Base-by-base conservation (phyloP, 2,113 vertebrate species). In the Sylvicapra grimmia region DNA sequence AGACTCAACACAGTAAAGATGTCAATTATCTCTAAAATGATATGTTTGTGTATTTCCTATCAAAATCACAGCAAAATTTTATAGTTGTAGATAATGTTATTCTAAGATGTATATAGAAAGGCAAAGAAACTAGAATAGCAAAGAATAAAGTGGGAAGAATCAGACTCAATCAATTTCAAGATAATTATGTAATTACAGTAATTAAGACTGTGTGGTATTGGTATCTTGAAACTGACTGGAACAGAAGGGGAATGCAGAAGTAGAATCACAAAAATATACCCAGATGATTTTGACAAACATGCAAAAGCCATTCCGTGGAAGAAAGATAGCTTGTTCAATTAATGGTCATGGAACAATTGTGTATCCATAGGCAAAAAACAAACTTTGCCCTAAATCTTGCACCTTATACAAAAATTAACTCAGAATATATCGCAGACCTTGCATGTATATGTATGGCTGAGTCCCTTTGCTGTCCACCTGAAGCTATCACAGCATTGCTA, bases 61-160 rank as follows among this genome's bases (percentile, higher is more conserved):
- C 54, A 56, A 94, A 95, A 83, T 94, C 21, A 40, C 68, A 89
- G 77, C 4, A 96, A 90, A 77, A 85, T 53, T 91, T 93, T 85
- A 58, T 80, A 80, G 8, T 68, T 88, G 7, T 87, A 56, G 19
- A 87, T 19, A 95, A 86, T 3, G 23, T 51, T 87, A 18, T 79
- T 96, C n/a, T 53, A 79, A 85, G 80, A 82, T 56, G 33, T 79
- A 36, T 51, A 18, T 58, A 8, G 40, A 96, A 93, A 79, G 10
- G 19, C 4, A 90, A 87, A 96, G 49, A 51, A 61, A 86, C 16
- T 94, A 80, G 44, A 59, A 58, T 72, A 89, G 54, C 53, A 58
- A 92, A 93, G n/a, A 82, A 63, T 75, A 40, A 95, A 33, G 36
- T 90, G 31, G 14, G 21, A 85, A 68, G 33, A 68, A 75, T 40